Evolutionary conservation across 1,140 invertebrate genomes (phyloP).

Genomic region (Hydropsyche tenuis): DNA sequence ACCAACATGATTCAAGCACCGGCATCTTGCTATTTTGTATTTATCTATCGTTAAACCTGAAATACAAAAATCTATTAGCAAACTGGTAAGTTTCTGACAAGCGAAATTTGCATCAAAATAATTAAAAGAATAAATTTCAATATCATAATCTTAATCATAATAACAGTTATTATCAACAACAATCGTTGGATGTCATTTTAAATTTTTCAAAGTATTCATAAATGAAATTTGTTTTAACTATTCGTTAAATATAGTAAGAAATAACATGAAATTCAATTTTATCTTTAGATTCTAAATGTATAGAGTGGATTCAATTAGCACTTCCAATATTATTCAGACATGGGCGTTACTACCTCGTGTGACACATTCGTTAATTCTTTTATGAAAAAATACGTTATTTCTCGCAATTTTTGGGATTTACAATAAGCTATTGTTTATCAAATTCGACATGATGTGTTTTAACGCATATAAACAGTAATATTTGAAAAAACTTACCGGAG

Average conservation of each 20-base stretch:
- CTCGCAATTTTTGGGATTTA: no score
- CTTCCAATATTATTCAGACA: no score
- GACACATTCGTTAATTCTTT: no score
- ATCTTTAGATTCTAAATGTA: no score
- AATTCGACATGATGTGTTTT: no score
- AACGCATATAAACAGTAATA: neutral
- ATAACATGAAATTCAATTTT: neutral
- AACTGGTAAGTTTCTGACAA: neutral
- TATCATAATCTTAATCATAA: no score
- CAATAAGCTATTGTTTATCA: no score
- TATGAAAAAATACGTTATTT: no score
- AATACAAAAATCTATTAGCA: constrained; percentile 22
- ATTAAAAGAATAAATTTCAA: neutral
- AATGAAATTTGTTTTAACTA: neutral
- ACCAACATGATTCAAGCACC: constrained; percentile 82
- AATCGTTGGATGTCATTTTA: no score
- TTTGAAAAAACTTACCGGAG: neutral
- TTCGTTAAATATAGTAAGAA: neutral
- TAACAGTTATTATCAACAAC: no score
- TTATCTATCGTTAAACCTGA: constrained; percentile 9
- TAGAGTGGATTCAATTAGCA: neutral
- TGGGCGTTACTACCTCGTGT: no score
- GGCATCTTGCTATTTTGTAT: constrained; percentile 65
- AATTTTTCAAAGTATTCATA: no score
- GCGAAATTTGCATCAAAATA: neutral